Percentiles rank a stretch among this genome's conserved stretches.
These are phyloP conservation scores for Pseudoatta argentina DNA, from an alignment of 1,140 invertebrate genomes.

Conservation along the genomic window DNA sequence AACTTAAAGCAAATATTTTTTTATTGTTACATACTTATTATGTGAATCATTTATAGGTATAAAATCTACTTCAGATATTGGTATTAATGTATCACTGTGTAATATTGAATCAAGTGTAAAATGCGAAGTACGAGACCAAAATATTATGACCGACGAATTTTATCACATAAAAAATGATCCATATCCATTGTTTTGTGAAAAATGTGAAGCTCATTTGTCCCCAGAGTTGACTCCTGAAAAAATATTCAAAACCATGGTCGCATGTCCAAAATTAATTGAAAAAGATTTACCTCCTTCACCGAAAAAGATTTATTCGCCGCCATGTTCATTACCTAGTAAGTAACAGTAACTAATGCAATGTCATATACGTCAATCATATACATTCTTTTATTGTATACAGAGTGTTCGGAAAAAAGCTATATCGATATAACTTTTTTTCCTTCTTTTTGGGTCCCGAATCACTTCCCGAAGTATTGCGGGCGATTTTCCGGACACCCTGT, in stretches of 20 bases:
- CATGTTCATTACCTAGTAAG: constrained; percentile 23
- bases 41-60: constrained; percentile 40
- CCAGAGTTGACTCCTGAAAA: constrained; percentile 65
- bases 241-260: constrained; percentile 74
- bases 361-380: not conserved
- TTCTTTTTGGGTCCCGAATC: too few relatives aligned
- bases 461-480: too few relatives aligned
- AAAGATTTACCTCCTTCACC: constrained; percentile 25
- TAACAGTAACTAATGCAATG: not conserved
- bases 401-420: too few relatives aligned
- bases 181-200: constrained; percentile 76
- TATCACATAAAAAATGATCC: constrained; percentile 65
- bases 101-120: constrained; percentile 13
- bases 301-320: not conserved
- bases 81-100: constrained; percentile 60
- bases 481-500: too few relatives aligned
- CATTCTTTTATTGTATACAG: not conserved
- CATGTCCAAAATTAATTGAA: constrained; percentile 54
- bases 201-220: constrained; percentile 67
- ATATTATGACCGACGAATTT: constrained; percentile 72
- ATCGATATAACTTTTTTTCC: too few relatives aligned
- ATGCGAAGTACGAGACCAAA: constrained; percentile 63
- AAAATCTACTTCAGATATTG: constrained; percentile 54
- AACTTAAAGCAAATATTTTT: constrained; percentile 7
- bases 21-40: not conserved